Conservation (phyloP, 1,140 invertebrate genomes). For the Diachasmimorpha longicaudata region DNA sequence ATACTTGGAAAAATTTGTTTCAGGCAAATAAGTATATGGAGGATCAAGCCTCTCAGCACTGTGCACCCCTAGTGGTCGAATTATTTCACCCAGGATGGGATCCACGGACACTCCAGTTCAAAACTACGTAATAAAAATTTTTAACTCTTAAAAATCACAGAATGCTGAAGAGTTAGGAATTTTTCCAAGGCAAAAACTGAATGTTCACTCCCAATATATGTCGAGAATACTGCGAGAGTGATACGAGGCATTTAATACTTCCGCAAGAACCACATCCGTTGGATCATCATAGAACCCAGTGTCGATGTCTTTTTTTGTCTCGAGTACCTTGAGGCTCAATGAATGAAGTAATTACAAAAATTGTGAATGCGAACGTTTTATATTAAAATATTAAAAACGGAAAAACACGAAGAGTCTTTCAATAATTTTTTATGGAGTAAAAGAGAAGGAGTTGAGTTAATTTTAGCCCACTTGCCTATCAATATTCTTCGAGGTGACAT, state of each 20-base stretch:
- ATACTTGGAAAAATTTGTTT: slow-evolving; percentile 40
- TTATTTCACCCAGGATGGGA: slow-evolving; percentile 68
- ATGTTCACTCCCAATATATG: neutral
- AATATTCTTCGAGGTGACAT: neutral
- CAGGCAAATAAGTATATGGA: slow-evolving; percentile 81
- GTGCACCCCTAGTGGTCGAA: slow-evolving; percentile 75
- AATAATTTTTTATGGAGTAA: neutral
- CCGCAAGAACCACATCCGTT: no score
- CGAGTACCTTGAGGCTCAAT: neutral
- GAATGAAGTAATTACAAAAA: neutral
- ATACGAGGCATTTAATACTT: no score
- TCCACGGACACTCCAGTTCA: slow-evolving; percentile 28
- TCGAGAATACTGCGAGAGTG: neutral
- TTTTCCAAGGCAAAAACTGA: neutral
- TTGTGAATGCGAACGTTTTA: neutral
- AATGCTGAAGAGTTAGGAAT: neutral
- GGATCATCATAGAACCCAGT: no score
- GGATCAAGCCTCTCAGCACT: slow-evolving; percentile 87
- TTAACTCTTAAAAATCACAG: neutral
- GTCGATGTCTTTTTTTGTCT: no score
- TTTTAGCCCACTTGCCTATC: neutral
- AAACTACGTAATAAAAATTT: slow-evolving; percentile 16
- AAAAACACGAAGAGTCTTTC: neutral
- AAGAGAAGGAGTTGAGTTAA: neutral
- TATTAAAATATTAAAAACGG: slow-evolving; percentile 8